phyloP scores from a whole-genome alignment of 2,797 vertebrate species.

The Saxicola maurus region DNA sequence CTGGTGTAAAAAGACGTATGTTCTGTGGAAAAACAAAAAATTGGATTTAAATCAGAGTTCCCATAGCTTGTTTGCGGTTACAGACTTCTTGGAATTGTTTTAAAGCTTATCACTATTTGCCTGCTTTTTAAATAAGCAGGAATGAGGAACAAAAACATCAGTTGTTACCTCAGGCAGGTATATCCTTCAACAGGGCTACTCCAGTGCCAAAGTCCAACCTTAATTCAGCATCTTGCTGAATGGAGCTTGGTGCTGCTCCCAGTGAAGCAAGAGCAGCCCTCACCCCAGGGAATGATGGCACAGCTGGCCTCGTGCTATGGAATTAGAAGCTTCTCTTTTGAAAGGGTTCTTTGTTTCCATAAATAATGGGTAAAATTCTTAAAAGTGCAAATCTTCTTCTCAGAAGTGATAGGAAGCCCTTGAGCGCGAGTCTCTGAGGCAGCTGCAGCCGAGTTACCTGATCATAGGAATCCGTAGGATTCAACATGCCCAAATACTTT shows the following conservation, averaged over 20 bases:
- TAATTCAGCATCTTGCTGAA: neutral
- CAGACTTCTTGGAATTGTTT: neutral
- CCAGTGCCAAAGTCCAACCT: neutral
- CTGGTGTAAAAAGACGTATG: neutral
- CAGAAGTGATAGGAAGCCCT: constrained; percentile 8
- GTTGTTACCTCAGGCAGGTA: neutral
- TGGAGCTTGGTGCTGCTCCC: neutral
- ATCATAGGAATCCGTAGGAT: neutral
- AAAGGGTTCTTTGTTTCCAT: constrained; percentile 17
- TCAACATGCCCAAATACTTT: neutral
- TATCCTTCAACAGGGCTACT: neutral
- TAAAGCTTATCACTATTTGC: constrained; percentile 1
- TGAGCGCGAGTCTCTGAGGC: rapidly evolving
- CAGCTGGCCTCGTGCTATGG: neutral
- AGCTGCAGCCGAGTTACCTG: neutral
- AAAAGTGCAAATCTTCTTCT: neutral
- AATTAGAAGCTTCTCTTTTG: neutral
- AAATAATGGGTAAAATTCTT: neutral
- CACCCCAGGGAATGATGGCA: neutral
- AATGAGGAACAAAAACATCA: constrained; percentile 37
- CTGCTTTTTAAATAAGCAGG: constrained; percentile 21
- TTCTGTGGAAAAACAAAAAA: neutral
- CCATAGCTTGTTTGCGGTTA: neutral
- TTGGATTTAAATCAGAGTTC: constrained; percentile 8
- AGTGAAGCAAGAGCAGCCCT: neutral